phyloP scores from a whole-genome alignment of 2,888 invertebrate genomes.

The Cerastoderma edule region DNA sequence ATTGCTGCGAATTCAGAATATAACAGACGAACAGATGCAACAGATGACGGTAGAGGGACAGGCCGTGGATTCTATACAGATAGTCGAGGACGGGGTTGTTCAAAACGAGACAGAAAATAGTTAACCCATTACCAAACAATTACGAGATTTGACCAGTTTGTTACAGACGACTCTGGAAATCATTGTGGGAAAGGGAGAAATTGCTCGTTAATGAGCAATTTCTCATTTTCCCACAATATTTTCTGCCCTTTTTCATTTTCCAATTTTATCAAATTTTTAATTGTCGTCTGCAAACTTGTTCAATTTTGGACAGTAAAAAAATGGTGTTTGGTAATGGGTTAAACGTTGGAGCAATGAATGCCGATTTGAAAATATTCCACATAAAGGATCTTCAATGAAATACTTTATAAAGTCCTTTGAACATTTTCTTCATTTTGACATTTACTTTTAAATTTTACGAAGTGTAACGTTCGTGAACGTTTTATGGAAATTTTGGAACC shows the following conservation, averaged over 20 bases:
- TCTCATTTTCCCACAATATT: neutral
- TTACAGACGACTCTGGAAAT: neutral
- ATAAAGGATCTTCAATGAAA: no score
- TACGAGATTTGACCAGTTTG: no score
- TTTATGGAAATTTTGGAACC: no score
- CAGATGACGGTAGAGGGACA: neutral
- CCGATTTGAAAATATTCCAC: neutral
- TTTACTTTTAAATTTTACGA: no score
- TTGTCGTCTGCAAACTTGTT: no score
- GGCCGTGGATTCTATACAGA: neutral
- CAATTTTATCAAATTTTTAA: no score
- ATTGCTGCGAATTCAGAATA: neutral
- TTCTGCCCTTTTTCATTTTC: neutral
- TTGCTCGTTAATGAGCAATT: neutral
- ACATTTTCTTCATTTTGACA: no score
- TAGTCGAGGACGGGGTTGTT: neutral
- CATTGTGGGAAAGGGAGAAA: neutral
- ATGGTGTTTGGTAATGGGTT: constrained; percentile 5
- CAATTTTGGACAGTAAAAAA: no score
- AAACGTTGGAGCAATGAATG: neutral
- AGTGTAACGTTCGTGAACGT: no score
- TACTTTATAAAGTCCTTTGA: no score
- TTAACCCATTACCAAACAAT: no score
- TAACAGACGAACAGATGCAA: neutral
- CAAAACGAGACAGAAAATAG: neutral